Base-by-base conservation (phyloP, 2,888 invertebrate species). In the Drosophila prostipennis region DNA sequence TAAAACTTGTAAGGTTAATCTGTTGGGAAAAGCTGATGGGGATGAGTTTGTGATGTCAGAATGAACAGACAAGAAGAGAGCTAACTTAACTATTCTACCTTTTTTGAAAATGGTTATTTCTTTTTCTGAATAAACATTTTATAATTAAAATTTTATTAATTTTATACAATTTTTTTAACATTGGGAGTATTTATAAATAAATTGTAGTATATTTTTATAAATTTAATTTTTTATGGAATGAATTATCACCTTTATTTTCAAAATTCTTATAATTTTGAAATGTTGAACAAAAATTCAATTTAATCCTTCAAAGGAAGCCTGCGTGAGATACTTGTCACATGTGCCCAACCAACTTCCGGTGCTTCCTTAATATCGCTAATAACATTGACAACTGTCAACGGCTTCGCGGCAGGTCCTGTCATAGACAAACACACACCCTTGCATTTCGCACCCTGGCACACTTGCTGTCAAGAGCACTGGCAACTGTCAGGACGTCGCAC, bases 341-440 rank as follows among this genome's bases (percentile, higher is more conserved):
- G 54, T 54, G 54, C 53, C 37, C 37, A 32, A 39, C 19, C 26
- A 3, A 19, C 19, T 34, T 36, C 45, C n/a, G 34, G 39, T n/a
- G 14, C 46, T 23, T 48, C 46, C 26, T 34, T 56, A 26, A 78
- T 78, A 68, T 67, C 75, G 68, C 79, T 72, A 84, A 87, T 84
- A 87, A 70, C 81, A 78, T 84, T 84, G 87, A 79, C 75, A 82
- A 84, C 77, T 84, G 87, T 77, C 82, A 80, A 69, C 78, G 81
- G 60, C 64, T 56, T 69, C 68, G 74, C 78, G 78, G 57, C 55
- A 76, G 55, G 57, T 72, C 63, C 78, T 78, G 83, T 86, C 87
- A 80, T 23, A 63, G 19, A 49, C 73, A 77, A 51, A 40, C 52
- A 51, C 69, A 53, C 60, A 36, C 49, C 8, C 57, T 51, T 39